Conservation (phyloP, 2,113 vertebrate species). For the Anser cygnoides region DNA sequence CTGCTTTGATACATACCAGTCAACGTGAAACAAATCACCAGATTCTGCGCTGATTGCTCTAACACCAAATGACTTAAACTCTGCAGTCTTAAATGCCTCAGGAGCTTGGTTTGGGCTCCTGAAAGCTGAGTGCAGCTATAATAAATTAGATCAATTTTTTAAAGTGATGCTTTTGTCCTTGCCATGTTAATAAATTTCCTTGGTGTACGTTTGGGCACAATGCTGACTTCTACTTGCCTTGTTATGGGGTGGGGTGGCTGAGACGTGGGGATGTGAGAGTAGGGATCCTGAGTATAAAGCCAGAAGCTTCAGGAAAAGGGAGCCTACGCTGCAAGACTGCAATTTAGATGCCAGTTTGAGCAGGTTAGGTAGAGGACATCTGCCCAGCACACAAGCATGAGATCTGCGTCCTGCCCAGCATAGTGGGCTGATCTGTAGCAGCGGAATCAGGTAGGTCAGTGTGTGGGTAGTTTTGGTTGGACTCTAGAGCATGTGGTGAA, state of each 20-base stretch:
- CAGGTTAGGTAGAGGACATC: not conserved
- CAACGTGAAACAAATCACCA: rapidly evolving
- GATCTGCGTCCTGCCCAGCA: not conserved
- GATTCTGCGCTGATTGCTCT: not conserved
- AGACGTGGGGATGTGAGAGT: not conserved
- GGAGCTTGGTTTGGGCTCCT: not conserved
- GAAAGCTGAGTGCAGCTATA: not conserved
- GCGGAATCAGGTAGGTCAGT: not conserved
- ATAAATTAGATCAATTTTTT: not conserved
- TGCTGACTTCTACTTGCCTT: not conserved
- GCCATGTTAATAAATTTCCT: not conserved
- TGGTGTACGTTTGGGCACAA: not conserved
- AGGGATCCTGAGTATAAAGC: not conserved
- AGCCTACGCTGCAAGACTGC: not conserved
- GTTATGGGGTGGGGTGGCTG: not conserved
- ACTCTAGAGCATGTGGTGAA: not conserved
- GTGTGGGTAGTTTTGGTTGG: not conserved
- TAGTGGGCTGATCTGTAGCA: not conserved
- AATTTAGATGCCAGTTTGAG: not conserved
- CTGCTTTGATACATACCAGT: not conserved
- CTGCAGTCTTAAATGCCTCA: not conserved
- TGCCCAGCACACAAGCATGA: not conserved
- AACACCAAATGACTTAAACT: not conserved
- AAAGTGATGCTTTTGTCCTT: not conserved
- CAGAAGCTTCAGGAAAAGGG: not conserved